These are phyloP conservation scores for Triplophysa tibetana DNA, from an alignment of 2,113 vertebrate species.

Conservation along the genomic window DNA sequence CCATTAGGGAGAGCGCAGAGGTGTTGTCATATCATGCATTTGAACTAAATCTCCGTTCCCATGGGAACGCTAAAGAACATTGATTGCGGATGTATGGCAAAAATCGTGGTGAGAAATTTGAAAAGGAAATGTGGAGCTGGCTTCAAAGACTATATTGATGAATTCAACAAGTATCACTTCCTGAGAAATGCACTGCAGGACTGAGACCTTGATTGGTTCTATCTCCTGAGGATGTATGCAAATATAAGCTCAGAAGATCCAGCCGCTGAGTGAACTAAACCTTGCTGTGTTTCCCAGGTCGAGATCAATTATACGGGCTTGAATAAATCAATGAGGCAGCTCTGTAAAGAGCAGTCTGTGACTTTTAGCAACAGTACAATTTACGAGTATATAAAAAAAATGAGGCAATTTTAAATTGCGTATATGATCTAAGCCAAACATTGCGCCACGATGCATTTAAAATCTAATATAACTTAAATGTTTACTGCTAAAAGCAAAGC, in stretches of 20 bases:
- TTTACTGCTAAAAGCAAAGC: too few species aligned
- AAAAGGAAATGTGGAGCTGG: not conserved
- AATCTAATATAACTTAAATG: too few species aligned
- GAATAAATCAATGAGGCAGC: conserved; percentile 21
- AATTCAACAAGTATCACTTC: not conserved
- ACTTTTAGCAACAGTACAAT: not conserved
- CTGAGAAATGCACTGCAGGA: not conserved
- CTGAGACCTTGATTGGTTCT: not conserved
- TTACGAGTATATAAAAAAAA: not conserved
- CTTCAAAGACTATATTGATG: not conserved
- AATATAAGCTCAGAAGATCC: conserved; percentile 8
- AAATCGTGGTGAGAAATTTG: not conserved
- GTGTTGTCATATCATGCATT: not conserved
- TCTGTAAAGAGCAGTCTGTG: not conserved
- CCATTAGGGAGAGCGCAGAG: conserved; percentile 12
- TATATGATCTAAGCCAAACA: not conserved
- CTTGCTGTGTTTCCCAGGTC: not conserved
- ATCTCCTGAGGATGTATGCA: conserved; percentile 12
- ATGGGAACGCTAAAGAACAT: conserved; percentile 4
- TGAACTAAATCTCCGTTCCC: conserved; percentile 15
- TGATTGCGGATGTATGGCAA: not conserved
- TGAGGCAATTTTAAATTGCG: not conserved
- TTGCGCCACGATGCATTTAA: too few species aligned
- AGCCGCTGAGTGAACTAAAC: not conserved
- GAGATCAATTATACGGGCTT: conserved; percentile 17